Base-by-base conservation (phyloP, 2,113 vertebrate genomes). In the Mastomys coucha region DNA sequence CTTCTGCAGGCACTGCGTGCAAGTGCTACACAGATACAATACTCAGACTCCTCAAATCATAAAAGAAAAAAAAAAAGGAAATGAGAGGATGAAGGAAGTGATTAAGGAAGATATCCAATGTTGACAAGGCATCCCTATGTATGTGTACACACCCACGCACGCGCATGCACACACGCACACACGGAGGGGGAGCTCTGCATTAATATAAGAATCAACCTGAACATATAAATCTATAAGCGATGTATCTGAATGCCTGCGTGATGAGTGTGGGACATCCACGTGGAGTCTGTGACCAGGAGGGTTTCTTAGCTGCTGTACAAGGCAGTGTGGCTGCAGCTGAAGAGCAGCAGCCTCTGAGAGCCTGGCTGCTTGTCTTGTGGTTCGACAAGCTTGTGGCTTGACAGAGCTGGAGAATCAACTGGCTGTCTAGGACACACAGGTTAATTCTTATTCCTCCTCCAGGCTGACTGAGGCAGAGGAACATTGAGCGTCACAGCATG, bases 401-500 rank as follows among this genome's bases (percentile, higher is more conserved):
- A 9, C 5, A 20, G 42, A 39, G 39, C 72, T 39, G 33, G 6
- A 4, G 67, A 42, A 42, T 28, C 22, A 20, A 9, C 45, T 3
- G 45, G 24, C 78, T 7, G 0, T 72, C 12, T 3, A 20, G 58
- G 16, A 81, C 73, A 45, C 2, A 0, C 8, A 5, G 0, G 9
- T 3, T 1, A 1, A 1, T 2, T 9, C 13, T 56, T 19, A 0
- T 42, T 67, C 19, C 26, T 45, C 13, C 42, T 39, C 12, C 4
- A 49, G 31, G 26, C 45, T 88, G 36, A 58, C 36, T 17, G 3
- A 72, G 65, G 3, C 51, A 20, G 10, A 72, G 73, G 24, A n/a
- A 2, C 20, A 28, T 45, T 0, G 6, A 56, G 16, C 31, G 28
- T 22, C 14, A 5, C 31, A 10, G 49, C 8, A 9, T 22, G 39